phyloP scores from a whole-genome alignment of 2,797 vertebrate genomes.

The Sarcoramphus papa region DNA sequence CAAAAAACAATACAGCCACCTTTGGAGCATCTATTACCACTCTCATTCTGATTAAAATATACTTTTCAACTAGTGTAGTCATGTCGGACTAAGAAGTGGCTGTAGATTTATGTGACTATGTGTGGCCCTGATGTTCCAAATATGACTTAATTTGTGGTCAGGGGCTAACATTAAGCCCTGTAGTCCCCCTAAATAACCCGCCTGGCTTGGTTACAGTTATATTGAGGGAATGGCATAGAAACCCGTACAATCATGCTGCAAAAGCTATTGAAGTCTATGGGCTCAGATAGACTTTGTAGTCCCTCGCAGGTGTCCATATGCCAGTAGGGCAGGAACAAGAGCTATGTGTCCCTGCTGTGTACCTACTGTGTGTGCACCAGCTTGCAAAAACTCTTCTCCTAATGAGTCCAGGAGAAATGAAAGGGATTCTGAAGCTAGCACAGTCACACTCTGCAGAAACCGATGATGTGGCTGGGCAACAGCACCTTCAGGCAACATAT shows the following conservation, averaged over 20 bases:
- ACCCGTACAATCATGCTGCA: neutral
- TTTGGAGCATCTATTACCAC: neutral
- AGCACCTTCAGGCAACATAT: neutral
- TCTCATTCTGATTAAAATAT: neutral
- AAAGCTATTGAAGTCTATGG: neutral
- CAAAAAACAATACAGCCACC: neutral
- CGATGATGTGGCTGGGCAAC: rapidly evolving
- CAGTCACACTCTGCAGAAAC: neutral
- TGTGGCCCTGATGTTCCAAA: neutral
- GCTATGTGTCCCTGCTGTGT: too few relatives aligned
- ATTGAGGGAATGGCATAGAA: neutral
- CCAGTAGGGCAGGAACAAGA: neutral
- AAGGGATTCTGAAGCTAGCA: neutral
- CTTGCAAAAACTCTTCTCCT: neutral
- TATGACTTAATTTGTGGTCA: neutral
- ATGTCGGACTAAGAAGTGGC: neutral
- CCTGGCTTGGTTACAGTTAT: neutral
- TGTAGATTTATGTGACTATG: neutral
- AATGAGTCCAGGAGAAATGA: neutral
- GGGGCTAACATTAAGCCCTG: neutral
- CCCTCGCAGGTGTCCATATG: neutral
- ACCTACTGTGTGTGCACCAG: neutral
- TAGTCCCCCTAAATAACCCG: neutral
- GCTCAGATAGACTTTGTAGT: neutral
- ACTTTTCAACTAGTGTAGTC: neutral